Percentiles rank a stretch among this genome's conserved stretches.
These are phyloP conservation scores for Onthophagus sagittarius DNA, from an alignment of 2,888 invertebrate species.

Conservation along the genomic window DNA sequence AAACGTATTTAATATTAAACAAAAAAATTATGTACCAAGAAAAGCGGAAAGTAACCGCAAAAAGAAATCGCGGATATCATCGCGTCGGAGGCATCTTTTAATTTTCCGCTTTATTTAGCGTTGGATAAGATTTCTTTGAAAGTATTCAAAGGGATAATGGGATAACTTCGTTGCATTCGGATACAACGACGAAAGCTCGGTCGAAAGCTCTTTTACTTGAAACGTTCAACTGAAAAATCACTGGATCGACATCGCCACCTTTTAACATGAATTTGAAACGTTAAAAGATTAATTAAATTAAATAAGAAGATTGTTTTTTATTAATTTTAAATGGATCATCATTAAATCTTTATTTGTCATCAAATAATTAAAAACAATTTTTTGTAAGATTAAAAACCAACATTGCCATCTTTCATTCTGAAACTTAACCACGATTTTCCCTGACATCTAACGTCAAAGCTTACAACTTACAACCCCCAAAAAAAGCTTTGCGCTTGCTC, in stretches of 20 bases:
- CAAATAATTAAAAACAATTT: too few species aligned
- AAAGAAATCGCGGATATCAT: conserved; percentile 35
- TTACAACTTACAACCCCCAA: conserved; percentile 21
- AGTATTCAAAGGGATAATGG: conserved; percentile 45
- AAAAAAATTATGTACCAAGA: conserved; percentile 15
- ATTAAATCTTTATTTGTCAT: too few species aligned
- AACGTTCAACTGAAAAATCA: not conserved
- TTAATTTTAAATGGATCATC: too few species aligned
- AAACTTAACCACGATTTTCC: conserved; percentile 13
- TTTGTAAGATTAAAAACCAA: too few species aligned
- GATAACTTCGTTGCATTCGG: conserved; percentile 36
- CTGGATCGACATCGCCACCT: not conserved
- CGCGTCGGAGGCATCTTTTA: conserved; percentile 42
- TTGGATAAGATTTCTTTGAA: conserved; percentile 41
- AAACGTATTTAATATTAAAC: not conserved
- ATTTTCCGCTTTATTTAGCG: conserved; percentile 44
- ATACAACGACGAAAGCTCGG: not conserved
- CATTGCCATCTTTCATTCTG: not conserved
- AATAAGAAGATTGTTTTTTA: too few species aligned
- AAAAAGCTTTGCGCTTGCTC: conserved; percentile 21
- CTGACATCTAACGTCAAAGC: conserved; percentile 27
- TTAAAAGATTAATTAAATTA: too few species aligned
- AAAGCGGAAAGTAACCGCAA: conserved; percentile 33
- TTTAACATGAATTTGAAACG: not conserved
- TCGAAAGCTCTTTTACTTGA: not conserved